Evolutionary conservation across 2,113 vertebrate species (phyloP), one percentile per base, ranked within the genome.

Genomic region (Callocephalon fimbriatum): DNA sequence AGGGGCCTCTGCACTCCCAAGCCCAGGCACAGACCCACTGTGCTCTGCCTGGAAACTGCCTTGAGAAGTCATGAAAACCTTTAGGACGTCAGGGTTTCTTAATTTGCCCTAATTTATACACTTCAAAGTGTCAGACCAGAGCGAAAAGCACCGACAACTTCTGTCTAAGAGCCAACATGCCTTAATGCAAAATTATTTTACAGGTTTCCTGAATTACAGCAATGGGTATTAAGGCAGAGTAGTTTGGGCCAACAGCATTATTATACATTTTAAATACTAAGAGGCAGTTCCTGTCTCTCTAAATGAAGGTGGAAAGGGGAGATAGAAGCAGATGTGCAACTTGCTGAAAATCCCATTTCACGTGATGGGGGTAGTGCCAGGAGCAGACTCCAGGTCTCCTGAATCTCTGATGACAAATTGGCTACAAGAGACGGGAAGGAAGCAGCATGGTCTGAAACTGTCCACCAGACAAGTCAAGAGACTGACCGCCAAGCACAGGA

Each of bases 401-500:
- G 27, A 66, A 72, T 90, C 73, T 94, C 93, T 93, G 70, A 79
- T 87, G 89, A 95, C 26, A 85, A 93, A 76, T 66, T 91, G 73
- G 74, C 95, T 94, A 75, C 29, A 26, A 53, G 61, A 96, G 48
- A 88, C 2, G 0, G 90, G 90, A 95, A 97, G 95, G 94, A 97
- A 96, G 89, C 65, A 78, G 65, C 68, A 61, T 1, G 86, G 61
- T 89, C 75, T 93, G 88, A 90, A 97, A 85, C 50, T 58, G 83
- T 84, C 88, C 92, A 65, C 68, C 42, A 78, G 83, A 84, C 72
- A 89, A 94, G 56, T 50, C 56, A 66, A 31, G 63, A 68, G 47
- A 95, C 78, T 56, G 72, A 86, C 44, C 92, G 83, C 79, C 76
- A 95, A 93, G 65, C 92, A 82, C 94, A 81, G 35, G 95, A 95